Percentiles rank a stretch among this genome's conserved stretches.
These are phyloP conservation scores for Andrena minutula DNA, from an alignment of 2,888 invertebrate genomes.

Conservation along the genomic window DNA sequence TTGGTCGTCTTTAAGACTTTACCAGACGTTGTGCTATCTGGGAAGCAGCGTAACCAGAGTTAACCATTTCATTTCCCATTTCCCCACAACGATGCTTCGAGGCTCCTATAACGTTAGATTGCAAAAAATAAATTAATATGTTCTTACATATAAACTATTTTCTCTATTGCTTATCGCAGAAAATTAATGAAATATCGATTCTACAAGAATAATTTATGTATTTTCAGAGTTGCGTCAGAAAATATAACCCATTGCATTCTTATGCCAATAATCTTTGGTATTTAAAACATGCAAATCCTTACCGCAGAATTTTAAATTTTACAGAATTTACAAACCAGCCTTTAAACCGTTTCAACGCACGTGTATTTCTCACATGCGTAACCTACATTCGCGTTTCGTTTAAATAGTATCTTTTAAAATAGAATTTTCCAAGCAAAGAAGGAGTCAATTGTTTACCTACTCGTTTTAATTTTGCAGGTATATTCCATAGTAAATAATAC, in stretches of 20 bases:
- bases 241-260: neutral
- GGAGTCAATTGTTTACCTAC: neutral
- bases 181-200: neutral
- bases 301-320: too few species aligned
- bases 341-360: slow-evolving; percentile 30
- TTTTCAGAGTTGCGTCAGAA: neutral
- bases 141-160: too few species aligned
- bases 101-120: too few species aligned
- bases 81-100: too few species aligned
- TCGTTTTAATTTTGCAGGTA: slow-evolving; percentile 5
- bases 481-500: neutral
- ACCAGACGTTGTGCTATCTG: too few species aligned
- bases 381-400: slow-evolving; percentile 33
- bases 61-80: too few species aligned
- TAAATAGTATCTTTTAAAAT: slow-evolving; percentile 2
- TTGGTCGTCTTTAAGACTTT: too few species aligned
- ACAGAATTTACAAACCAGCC: slow-evolving; percentile 3
- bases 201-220: neutral
- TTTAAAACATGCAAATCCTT: neutral
- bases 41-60: too few species aligned
- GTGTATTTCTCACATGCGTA: slow-evolving; percentile 38
- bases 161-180: neutral
- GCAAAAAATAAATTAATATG: too few species aligned
- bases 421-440: neutral
- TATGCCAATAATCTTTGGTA: neutral